A percentile compares a stretch with the other conserved stretches of the same genome.
Evolutionary conservation across 2,888 invertebrate genomes (phyloP).

Genomic region (Philereme vetulata): DNA sequence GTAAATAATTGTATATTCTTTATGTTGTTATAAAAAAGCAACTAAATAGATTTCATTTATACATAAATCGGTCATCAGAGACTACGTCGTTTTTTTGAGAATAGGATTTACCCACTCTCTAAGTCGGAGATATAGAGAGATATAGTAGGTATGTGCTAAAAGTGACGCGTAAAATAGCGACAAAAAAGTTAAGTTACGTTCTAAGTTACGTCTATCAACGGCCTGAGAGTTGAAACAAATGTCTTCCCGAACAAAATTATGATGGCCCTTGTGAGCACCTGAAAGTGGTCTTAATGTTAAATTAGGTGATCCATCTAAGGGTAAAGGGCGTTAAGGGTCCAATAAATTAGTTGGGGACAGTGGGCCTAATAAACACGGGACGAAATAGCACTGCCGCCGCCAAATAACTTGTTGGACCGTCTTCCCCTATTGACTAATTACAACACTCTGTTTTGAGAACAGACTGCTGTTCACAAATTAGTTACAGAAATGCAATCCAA

Average conservation of each 20-base stretch:
- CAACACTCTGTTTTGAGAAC: constrained; percentile 66
- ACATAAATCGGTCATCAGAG: no score
- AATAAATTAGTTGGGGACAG: constrained; percentile 82
- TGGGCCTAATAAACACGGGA: constrained; percentile 76
- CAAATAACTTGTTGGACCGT: constrained; percentile 75
- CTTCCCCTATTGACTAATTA: constrained; percentile 79
- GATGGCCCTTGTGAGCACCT: constrained; percentile 53
- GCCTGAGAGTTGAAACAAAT: constrained; percentile 30
- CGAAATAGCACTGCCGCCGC: constrained; percentile 70
- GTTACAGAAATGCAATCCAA: no score
- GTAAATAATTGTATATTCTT: no score
- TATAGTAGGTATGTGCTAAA: no score
- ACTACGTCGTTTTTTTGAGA: no score
- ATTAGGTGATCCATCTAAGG: constrained; percentile 79
- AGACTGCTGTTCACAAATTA: constrained; percentile 30
- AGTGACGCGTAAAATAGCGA: no score
- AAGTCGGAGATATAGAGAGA: no score
- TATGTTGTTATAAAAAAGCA: no score
- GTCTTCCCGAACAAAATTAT: constrained; percentile 50
- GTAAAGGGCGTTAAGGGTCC: constrained; percentile 75
- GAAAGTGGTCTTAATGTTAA: constrained; percentile 72
- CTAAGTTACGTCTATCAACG: no score
- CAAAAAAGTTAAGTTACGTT: no score
- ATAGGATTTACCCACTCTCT: no score
- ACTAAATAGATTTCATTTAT: no score